Evolutionary conservation across 1,140 invertebrate species (phyloP).

Genomic region (Drosophila arawakana): DNA sequence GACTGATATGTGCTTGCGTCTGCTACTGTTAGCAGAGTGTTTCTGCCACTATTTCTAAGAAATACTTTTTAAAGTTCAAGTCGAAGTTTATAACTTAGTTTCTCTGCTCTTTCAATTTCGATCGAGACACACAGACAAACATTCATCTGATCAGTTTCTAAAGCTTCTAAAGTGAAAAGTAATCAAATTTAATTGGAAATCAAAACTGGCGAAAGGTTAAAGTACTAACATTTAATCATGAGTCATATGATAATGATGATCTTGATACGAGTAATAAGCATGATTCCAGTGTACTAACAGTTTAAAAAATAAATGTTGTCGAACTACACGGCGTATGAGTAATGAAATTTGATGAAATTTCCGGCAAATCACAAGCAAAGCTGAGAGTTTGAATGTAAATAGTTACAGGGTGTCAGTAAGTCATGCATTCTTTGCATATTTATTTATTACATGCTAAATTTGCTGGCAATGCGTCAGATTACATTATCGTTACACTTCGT

Average conservation of each 20-base stretch:
- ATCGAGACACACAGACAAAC: too few species aligned
- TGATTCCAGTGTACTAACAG: not conserved
- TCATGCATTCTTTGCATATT: not conserved
- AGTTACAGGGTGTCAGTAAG: not conserved
- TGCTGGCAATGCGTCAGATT: not conserved
- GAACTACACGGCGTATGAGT: constrained; percentile 5
- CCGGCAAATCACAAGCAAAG: not conserved
- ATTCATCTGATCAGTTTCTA: too few species aligned
- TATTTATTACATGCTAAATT: not conserved
- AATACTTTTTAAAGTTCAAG: too few species aligned
- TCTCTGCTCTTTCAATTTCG: too few species aligned
- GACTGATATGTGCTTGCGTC: too few species aligned
- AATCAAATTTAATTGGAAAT: not conserved
- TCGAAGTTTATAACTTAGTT: too few species aligned
- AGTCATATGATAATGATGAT: not conserved
- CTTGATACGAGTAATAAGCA: not conserved
- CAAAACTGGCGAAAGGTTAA: not conserved
- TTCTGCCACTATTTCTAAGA: too few species aligned
- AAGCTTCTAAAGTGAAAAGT: not conserved
- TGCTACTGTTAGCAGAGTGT: too few species aligned
- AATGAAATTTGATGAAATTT: not conserved
- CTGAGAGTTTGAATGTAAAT: not conserved
- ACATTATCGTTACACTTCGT: not conserved
- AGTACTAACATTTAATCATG: not conserved
- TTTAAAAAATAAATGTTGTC: not conserved